Evolutionary conservation across 2,888 invertebrate genomes (phyloP), one percentile per base, ranked within the genome.

Genomic region (Fragum whitleyi): DNA sequence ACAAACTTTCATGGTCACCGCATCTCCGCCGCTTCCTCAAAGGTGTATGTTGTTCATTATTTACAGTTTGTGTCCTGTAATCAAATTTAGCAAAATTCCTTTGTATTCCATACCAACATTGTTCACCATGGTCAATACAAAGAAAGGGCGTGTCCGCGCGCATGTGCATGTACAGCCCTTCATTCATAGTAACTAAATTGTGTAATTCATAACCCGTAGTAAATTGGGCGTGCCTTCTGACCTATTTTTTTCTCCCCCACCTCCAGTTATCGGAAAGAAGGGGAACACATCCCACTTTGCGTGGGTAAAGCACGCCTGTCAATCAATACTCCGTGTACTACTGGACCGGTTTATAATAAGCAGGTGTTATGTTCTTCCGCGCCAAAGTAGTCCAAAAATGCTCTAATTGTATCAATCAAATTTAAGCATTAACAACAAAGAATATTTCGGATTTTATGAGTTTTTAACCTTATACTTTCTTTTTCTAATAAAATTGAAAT

Each of bases 291-390:
- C 36, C 61, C 53, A 68, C 42, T 29, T 36, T 47, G 73, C 55
- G 74, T 42, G 57, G 55, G 32, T 62, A 57, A 53, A 42, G 28
- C 57, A 47, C 65, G 55, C 51, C 69, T 67, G 81, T 80, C 85
- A 81, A 77, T 85, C 85, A 85, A 75, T 73, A 70, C 76, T 75
- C 85, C 76, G 69, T 81, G 65, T 72, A 77, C 47, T 47, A 47
- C 7, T 47, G 47, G 3, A 47, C 83, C 79, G 29, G 32, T 67
- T 67, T 29, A 77, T 77, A 6, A 39, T 42, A 6, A 23, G 51
- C 71, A 69, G 70, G 75, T 75, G 73, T 57, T 73, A 61, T 61
- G 19, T 28, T 36, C 23, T 21, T 36, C 19, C 11, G 26, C 16
- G 7, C 61, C 28, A 72, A 83, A 79, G 36, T 83, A 83, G 83